Base-by-base conservation (phyloP, 2,797 vertebrate species). In the Melanotaenia boesemani region DNA sequence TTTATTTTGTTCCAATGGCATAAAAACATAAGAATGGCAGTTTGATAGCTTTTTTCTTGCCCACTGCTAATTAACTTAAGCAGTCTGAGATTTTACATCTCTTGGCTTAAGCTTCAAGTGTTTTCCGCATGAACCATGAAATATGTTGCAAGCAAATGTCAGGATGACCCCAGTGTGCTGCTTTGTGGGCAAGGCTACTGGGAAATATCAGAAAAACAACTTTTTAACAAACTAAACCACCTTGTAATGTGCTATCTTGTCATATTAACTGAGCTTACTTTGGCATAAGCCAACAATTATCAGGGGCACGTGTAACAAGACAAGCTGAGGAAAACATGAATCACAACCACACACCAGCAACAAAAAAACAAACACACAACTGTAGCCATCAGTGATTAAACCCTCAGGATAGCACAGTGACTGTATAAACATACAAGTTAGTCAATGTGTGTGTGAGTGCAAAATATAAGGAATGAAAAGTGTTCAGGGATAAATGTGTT, bases 1-100 rank as follows among this genome's bases (percentile, higher is more conserved):
- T 86, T 71, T 69, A 66, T 81, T 81, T 67, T 79, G 72, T 59
- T 70, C 28, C 54, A 54, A 2, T 75, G 69, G 70, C 58, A 74
- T 75, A 71, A 78, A 82, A 84, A 72, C 56, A 66, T 5, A 61
- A 44, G 54, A 77, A 30, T 58, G 44, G 68, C 41, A 24, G 39
- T 71, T 48, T 46, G 41, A 4, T 54, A 54, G 67, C 55, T 67
- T 48, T 72, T 39, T 50, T 46, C 22, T 30, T 52, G 46, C 64
- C 76, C 60, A 52, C 57, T 72, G 36, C 77, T 70, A 54, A 78
- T 79, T 67, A 77, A 61, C 56, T 52, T 72, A 18, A 77, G 70
- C 77, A 54, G 30, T 58, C 9, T 57, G 65, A 66, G 62, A 76
- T 69, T 77, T 76, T 24, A 48, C 55, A 48, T 72, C 12, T 56